These are phyloP conservation scores for Julus scandinavius DNA, from an alignment of 2,888 invertebrate species.

Conservation along the genomic window DNA sequence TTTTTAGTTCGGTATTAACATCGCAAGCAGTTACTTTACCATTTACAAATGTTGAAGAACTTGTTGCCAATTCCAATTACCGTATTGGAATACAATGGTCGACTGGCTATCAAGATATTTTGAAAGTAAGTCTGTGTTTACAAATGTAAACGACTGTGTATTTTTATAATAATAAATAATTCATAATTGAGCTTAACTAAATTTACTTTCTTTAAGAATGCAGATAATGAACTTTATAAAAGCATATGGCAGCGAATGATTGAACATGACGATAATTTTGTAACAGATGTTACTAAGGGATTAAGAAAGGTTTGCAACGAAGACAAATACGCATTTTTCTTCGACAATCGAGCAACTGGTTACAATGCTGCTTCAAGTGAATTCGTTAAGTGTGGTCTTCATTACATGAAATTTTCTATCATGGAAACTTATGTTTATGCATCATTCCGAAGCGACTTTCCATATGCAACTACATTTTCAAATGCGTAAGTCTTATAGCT, in stretches of 20 bases:
- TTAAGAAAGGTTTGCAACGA: background rate
- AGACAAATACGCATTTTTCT: slow-evolving; percentile 31
- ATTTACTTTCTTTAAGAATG: background rate
- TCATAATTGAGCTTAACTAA: background rate
- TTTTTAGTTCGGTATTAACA: slow-evolving; percentile 47
- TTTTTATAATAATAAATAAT: background rate
- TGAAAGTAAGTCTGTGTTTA: background rate
- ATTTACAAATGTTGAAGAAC: slow-evolving; percentile 39
- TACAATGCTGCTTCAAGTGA: background rate
- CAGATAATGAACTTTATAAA: background rate
- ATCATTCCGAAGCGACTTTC: background rate
- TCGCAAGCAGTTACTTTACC: background rate
- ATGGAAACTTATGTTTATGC: background rate
- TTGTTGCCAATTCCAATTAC: background rate
- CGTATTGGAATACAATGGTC: background rate
- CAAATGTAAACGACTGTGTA: background rate
- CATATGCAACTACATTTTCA: background rate
- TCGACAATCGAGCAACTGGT: background rate
- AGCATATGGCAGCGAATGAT: slow-evolving; percentile 8
- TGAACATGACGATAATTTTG: background rate
- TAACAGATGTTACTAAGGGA: background rate
- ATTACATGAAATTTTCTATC: background rate
- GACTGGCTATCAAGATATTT: slow-evolving; percentile 26
- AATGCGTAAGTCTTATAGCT: background rate
- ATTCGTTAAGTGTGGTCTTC: background rate